These are phyloP conservation scores for Clusia tigrina DNA, from an alignment of 2,888 invertebrate genomes.

Conservation along the genomic window DNA sequence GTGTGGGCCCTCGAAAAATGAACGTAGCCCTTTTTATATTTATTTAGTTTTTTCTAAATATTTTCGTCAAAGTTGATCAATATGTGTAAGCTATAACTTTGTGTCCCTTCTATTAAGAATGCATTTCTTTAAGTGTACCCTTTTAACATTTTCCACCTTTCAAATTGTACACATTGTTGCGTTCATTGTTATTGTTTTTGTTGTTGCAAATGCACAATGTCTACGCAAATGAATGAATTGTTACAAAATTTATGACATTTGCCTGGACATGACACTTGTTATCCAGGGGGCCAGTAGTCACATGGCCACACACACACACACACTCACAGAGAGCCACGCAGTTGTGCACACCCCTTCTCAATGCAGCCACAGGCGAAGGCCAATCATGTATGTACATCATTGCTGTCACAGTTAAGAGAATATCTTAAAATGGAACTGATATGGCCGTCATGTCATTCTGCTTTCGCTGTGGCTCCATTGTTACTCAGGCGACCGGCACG, in stretches of 20 bases:
- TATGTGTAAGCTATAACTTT: no score
- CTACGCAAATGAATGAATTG: slow-evolving; percentile 5
- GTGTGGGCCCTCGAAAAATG: no score
- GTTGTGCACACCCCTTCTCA: no score
- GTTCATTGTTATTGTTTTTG: background rate
- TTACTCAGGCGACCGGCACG: no score
- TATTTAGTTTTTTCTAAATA: no score
- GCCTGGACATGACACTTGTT: slow-evolving; percentile 3
- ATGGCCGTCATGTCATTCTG: background rate
- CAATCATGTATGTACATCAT: slow-evolving; percentile 5
- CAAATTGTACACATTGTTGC: background rate
- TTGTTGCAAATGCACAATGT: slow-evolving; percentile 3
- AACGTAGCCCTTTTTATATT: no score
- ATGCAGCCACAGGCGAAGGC: background rate
- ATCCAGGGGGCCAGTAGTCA: background rate
- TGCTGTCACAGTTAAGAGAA: background rate
- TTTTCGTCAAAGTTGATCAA: no score
- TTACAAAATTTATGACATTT: slow-evolving; percentile 10
- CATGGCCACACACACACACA: no score
- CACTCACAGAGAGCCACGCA: no score
- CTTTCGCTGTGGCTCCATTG: background rate
- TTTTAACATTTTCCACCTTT: background rate
- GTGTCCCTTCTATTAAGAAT: no score
- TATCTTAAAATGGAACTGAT: background rate
- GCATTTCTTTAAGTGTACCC: no score